phyloP scores from a whole-genome alignment of 2,113 vertebrate species.

The Chionodraco myersi region DNA sequence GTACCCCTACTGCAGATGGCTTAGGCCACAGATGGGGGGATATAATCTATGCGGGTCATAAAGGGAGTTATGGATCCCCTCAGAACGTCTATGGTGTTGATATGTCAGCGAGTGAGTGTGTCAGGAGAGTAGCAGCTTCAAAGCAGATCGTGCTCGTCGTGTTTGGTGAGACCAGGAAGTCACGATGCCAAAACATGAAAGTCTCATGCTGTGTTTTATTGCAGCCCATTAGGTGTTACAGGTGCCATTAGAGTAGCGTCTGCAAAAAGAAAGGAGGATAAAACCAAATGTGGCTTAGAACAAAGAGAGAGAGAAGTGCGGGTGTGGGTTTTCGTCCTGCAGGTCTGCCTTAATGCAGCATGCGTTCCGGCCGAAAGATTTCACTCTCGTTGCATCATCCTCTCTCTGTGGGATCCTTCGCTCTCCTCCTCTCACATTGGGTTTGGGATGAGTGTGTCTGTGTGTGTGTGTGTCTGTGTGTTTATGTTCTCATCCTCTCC shows the following conservation, averaged over 20 bases:
- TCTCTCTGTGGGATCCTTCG: constrained; percentile 74
- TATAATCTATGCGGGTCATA: constrained; percentile 60
- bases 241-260: constrained; percentile 51
- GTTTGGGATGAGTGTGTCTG: constrained; percentile 14
- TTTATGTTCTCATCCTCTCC: constrained; percentile 59
- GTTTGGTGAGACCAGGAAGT: constrained; percentile 53
- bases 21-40: constrained; percentile 57
- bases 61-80: constrained; percentile 55
- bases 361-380: constrained; percentile 75
- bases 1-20: constrained; percentile 51
- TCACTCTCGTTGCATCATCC: constrained; percentile 83
- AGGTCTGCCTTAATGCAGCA: constrained; percentile 78
- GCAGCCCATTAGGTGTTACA: constrained; percentile 70
- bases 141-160: constrained; percentile 32
- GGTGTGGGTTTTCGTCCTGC: constrained; percentile 64
- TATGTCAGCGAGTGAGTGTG: constrained; percentile 50
- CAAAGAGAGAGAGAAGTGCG: constrained; percentile 53
- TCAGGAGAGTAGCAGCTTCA: constrained; percentile 46
- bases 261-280: constrained; percentile 34
- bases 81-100: constrained; percentile 53
- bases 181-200: constrained; percentile 59
- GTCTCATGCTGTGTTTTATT: constrained; percentile 64
- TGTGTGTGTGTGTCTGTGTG: constrained; percentile 30
- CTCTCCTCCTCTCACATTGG: constrained; percentile 71
- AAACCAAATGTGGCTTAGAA: constrained; percentile 64